Percentiles rank a stretch among this genome's conserved stretches.
phyloP scores from a whole-genome alignment of 2,888 invertebrate genomes.

The Caprella mutica region DNA sequence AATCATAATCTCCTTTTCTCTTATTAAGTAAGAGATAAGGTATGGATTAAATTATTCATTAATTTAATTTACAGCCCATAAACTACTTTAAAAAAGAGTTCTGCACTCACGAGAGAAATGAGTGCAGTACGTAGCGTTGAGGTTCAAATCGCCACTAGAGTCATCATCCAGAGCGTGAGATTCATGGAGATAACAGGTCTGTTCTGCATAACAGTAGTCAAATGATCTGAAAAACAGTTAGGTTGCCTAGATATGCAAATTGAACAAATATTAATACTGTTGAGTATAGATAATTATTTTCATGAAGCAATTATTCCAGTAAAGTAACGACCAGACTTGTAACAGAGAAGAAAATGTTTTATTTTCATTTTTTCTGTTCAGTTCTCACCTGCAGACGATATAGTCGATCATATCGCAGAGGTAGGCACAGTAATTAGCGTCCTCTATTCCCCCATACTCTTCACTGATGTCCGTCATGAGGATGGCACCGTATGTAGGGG shows the following conservation, averaged over 20 bases:
- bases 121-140: conserved; percentile 7
- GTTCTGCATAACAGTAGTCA: conserved; percentile 7
- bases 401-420: conserved; percentile 11
- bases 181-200: conserved; percentile 14
- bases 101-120: conserved; percentile 15
- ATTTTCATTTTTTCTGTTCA: too few relatives aligned
- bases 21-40: too few relatives aligned
- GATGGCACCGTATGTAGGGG: conserved; percentile 5
- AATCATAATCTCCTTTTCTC: too few relatives aligned
- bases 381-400: conserved; percentile 16
- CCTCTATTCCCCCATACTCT: not conserved
- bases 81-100: conserved; percentile 2
- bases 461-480: conserved; percentile 7
- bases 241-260: not conserved
- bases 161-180: not conserved
- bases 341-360: too few relatives aligned
- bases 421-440: conserved; percentile 17
- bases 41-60: not conserved
- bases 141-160: not conserved
- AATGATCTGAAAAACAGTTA: conserved; percentile 1
- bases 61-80: not conserved
- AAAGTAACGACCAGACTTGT: too few relatives aligned
- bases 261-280: too few relatives aligned
- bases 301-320: too few relatives aligned
- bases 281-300: too few relatives aligned